These are phyloP conservation scores for Luperina nickerlii DNA, from an alignment of 2,888 invertebrate genomes.

Conservation along the genomic window DNA sequence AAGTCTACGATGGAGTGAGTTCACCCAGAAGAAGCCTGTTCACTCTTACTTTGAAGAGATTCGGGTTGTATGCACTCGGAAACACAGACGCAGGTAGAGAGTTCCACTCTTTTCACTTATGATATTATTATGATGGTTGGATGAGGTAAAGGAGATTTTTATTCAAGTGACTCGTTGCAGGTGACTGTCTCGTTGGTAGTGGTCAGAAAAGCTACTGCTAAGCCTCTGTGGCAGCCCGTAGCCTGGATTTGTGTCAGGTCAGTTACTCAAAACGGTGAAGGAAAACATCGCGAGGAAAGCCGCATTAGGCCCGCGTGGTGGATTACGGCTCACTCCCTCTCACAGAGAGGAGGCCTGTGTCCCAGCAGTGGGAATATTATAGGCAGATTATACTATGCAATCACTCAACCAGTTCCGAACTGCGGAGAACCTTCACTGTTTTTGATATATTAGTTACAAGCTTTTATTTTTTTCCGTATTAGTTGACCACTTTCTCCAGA, in stretches of 20 bases:
- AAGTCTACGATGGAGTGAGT: no score
- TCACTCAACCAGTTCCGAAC: background rate
- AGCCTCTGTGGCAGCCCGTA: background rate
- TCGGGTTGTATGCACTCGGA: no score
- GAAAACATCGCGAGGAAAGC: background rate
- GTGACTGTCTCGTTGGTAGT: no score
- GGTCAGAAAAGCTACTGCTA: background rate
- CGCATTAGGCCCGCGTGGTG: no score
- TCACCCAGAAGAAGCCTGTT: no score
- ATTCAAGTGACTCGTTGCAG: background rate
- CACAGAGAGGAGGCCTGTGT: background rate
- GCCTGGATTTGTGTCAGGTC: background rate
- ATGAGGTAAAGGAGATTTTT: background rate
- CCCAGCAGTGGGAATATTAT: background rate
- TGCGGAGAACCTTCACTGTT: background rate
- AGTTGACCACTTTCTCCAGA: background rate
- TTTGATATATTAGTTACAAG: background rate
- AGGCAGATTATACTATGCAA: background rate
- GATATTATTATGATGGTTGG: background rate
- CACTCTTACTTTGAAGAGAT: no score
- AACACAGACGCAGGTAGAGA: no score
- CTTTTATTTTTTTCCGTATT: no score
- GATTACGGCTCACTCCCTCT: no score
- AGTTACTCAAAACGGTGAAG: background rate
- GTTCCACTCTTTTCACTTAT: no score